A percentile compares a stretch with the other conserved stretches of the same genome.
Evolutionary conservation across 1,140 invertebrate species (phyloP).

Genomic region (Drosophila santomea): DNA sequence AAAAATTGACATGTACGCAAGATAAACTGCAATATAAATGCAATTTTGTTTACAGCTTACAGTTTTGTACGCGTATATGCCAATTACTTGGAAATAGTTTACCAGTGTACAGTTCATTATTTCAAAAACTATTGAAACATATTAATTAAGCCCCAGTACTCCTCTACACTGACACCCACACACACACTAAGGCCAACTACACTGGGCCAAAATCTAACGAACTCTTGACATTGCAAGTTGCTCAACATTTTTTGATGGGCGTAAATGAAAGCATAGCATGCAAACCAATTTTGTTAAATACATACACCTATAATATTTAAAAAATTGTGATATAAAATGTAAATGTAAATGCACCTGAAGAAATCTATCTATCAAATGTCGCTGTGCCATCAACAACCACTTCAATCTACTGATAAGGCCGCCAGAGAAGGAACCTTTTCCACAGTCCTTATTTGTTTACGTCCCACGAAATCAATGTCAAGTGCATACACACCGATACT

Average conservation of each 20-base stretch:
- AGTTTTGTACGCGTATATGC: not conserved
- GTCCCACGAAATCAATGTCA: conserved; percentile 69
- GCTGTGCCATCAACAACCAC: conserved; percentile 74
- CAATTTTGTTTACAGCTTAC: too few relatives aligned
- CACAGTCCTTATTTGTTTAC: conserved; percentile 62
- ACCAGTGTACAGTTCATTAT: conserved; percentile 6
- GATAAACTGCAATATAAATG: not conserved
- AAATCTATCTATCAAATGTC: conserved; percentile 79
- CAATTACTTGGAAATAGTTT: not conserved
- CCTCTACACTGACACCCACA: conserved; percentile 27
- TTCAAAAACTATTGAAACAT: conserved; percentile 17
- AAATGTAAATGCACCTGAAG: conserved; percentile 81
- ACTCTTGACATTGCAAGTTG: conserved; percentile 64
- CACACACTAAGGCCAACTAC: conserved; percentile 16
- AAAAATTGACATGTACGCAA: not conserved
- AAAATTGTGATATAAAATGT: conserved; percentile 82
- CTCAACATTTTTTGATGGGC: conserved; percentile 64
- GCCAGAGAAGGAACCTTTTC: conserved; percentile 46
- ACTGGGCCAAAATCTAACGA: conserved; percentile 47
- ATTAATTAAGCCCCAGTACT: conserved; percentile 21
- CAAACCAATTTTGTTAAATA: conserved; percentile 68
- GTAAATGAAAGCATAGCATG: conserved; percentile 61
- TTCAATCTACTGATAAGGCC: conserved; percentile 44
- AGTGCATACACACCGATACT: conserved; percentile 58
- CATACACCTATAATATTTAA: conserved; percentile 66